These are phyloP conservation scores for Mesorhabditis sp. DNA, from an alignment of 2,888 invertebrate species.

Conservation along the genomic window DNA sequence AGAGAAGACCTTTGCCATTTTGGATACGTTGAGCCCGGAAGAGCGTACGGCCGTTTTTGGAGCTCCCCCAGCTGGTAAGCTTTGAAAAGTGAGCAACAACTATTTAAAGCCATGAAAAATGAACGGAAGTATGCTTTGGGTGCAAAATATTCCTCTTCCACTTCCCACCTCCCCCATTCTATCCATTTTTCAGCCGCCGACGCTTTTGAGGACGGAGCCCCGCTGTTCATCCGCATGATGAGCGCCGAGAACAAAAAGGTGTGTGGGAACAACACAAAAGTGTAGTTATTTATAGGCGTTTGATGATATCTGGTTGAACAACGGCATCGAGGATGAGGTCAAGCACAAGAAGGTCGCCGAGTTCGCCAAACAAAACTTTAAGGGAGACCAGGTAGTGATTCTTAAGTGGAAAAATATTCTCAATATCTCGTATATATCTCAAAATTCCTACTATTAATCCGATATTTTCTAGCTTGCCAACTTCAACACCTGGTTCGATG, in stretches of 20 bases:
- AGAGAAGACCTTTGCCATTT: conserved; percentile 1
- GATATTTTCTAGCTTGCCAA: not conserved
- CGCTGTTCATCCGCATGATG: conserved; percentile 1
- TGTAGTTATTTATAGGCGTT: not conserved
- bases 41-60: not conserved
- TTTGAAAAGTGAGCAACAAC: too few relatives aligned
- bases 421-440: too few relatives aligned
- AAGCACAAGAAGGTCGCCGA: conserved; percentile 4
- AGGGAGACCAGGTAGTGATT: not conserved
- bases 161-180: too few relatives aligned
- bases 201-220: not conserved
- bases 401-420: too few relatives aligned
- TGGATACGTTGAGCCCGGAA: conserved; percentile 1
- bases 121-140: too few relatives aligned
- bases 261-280: not conserved
- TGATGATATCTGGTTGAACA: not conserved
- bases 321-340: not conserved
- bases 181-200: not conserved
- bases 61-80: not conserved
- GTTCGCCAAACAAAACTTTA: not conserved
- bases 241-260: conserved; percentile 1
- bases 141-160: too few relatives aligned
- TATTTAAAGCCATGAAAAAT: too few relatives aligned
- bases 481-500: not conserved
- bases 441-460: not conserved